Conservation (phyloP, 2,797 vertebrate species). For the Clangula hyemalis region DNA sequence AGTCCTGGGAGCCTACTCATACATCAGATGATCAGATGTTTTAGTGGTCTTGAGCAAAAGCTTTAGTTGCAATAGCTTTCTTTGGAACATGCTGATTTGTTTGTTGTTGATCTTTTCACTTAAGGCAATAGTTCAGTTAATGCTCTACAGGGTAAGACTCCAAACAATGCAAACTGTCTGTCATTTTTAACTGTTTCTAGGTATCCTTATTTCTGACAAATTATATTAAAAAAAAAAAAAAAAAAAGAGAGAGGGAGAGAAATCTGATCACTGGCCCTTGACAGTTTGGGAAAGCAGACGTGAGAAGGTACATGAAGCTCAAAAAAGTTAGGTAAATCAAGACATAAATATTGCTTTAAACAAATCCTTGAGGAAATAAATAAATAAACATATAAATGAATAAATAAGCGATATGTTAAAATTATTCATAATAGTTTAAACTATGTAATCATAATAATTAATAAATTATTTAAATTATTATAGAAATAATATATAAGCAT, state of each 20-base stretch:
- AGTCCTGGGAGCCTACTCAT: not conserved
- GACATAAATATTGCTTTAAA: not conserved
- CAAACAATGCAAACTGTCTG: not conserved
- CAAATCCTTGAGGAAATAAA: not conserved
- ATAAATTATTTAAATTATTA: no score
- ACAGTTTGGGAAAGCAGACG: not conserved
- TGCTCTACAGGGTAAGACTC: fast-evolving
- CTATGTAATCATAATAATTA: no score
- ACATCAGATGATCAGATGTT: not conserved
- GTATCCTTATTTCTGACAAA: not conserved
- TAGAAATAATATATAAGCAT: no score
- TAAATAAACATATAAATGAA: no score
- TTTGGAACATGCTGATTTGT: fast-evolving
- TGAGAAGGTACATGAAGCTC: not conserved
- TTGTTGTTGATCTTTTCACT: not conserved
- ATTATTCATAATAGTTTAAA: not conserved
- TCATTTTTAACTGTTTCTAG: not conserved
- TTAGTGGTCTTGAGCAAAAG: not conserved
- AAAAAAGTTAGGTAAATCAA: not conserved
- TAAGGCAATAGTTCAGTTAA: not conserved
- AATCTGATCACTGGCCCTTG: not conserved
- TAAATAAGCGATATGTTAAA: not conserved
- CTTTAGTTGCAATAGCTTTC: not conserved
- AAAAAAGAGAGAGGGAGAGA: not conserved
- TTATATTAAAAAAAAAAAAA: not conserved